Evolutionary conservation across 35 echinoderm and acorn worm species (phyloP).

Genomic region (Chiridota heheva): DNA sequence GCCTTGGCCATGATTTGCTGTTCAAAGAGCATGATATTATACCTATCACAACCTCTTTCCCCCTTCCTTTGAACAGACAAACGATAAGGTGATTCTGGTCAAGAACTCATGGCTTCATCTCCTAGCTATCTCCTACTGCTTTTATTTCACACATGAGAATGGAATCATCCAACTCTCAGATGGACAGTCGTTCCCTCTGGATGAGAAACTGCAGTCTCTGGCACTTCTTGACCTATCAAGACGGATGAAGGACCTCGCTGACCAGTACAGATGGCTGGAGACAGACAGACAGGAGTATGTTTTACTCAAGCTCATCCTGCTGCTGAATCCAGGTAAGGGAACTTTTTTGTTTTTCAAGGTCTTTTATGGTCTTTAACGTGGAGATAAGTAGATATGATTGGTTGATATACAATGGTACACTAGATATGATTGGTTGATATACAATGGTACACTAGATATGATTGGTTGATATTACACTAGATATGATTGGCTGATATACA

Average conservation of each 20-base stretch:
- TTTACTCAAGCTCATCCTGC: slow-evolving; percentile 53
- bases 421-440: too few species aligned
- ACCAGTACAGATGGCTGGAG: slow-evolving; percentile 10
- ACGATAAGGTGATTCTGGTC: slow-evolving; percentile 35
- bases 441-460: too few species aligned
- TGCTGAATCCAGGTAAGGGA: slow-evolving; percentile 62
- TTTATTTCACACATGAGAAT: slow-evolving; percentile 26
- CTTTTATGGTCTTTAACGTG: background rate
- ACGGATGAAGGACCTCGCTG: slow-evolving; percentile 25
- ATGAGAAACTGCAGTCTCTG: background rate
- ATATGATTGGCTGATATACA: too few species aligned
- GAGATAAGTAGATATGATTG: too few species aligned
- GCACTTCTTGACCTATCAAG: slow-evolving; percentile 16
- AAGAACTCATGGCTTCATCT: slow-evolving; percentile 21
- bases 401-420: too few species aligned
- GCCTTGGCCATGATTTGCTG: too few species aligned
- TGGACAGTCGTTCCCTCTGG: slow-evolving; percentile 1
- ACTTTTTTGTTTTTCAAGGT: background rate
- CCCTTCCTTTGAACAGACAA: slow-evolving; percentile 7
- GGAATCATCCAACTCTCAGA: slow-evolving; percentile 27
- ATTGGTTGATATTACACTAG: too few species aligned
- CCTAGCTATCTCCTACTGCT: slow-evolving; percentile 22
- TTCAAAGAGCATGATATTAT: background rate
- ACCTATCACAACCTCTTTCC: background rate
- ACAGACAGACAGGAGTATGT: slow-evolving; percentile 30